Evolutionary conservation across 1,140 invertebrate species (phyloP).

Genomic region (Oryctes rhinoceros): DNA sequence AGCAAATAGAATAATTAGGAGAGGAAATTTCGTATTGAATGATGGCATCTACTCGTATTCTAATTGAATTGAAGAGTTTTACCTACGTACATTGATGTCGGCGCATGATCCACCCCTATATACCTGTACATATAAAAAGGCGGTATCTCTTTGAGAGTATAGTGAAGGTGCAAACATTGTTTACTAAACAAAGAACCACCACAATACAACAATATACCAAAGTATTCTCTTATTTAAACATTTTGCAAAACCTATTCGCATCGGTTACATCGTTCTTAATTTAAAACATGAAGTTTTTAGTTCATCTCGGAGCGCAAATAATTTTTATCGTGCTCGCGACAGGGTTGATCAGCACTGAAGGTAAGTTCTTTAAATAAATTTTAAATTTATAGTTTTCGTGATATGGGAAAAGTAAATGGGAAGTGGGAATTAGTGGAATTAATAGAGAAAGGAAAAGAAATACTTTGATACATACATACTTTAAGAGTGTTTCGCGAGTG

Average conservation of each 20-base stretch:
- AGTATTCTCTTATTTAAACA: not conserved
- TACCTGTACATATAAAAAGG: slow-evolving; percentile 21
- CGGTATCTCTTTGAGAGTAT: slow-evolving; percentile 27
- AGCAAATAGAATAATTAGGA: not conserved
- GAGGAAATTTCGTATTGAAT: not conserved
- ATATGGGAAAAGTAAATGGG: too few species aligned
- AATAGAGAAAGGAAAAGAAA: too few species aligned
- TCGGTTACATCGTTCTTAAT: not conserved
- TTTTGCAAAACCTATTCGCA: not conserved
- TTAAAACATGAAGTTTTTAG: slow-evolving; percentile 4
- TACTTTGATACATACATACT: not conserved
- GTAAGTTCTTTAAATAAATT: not conserved
- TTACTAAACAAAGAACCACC: slow-evolving; percentile 15
- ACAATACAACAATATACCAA: not conserved
- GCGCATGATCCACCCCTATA: slow-evolving; percentile 32
- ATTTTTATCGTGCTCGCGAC: not conserved
- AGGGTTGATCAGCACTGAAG: slow-evolving; percentile 10
- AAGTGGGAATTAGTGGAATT: not conserved
- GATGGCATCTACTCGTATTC: not conserved
- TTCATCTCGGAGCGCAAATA: not conserved
- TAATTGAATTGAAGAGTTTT: slow-evolving; percentile 23
- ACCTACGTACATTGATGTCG: slow-evolving; percentile 17
- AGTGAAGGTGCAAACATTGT: slow-evolving; percentile 29
- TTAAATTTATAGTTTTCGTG: too few species aligned
- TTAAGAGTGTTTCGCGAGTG: not conserved